Evolutionary conservation across 1,140 invertebrate species (phyloP), one percentile per base, ranked within the genome.

Genomic region (Amphibalanus amphitrite): DNA sequence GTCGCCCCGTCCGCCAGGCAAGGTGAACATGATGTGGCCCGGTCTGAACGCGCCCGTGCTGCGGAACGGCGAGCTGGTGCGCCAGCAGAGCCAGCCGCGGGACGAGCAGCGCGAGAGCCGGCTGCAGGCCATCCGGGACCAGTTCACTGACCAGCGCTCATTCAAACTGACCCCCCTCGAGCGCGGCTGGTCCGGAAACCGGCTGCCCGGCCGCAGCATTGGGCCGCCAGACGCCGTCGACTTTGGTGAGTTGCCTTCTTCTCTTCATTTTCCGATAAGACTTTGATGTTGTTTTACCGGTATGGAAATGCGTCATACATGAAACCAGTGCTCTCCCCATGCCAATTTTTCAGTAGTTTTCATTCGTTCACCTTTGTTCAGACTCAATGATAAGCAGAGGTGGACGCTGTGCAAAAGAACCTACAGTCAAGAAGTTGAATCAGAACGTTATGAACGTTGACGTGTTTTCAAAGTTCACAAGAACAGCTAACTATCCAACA

Each of bases 1-100:
- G 69, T 38, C 40, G 6, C 29, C 17, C 72, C 69, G 29, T 75
- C 59, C 77, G 73, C 71, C 73, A 85, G 86, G 86, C 40, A 90
- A 88, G 80, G 82, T 86, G 67, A 91, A 90, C 77, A 90, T 95
- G 76, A 30, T 92, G 71, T 98, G 92, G 90, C 95, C 96, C 30
- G 96, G 96, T 29, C 82, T 99, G 29, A 95, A 90, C 77, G 82
- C 88, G 0, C 90, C 92, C 3, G 83, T 97, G 17, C 80, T 94
- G 15, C 84, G 85, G 23, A 25, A 28, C 10, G 23, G 10, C 0
- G 88, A 92, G 77, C 75, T 94, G 0, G 78, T 93, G 0, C 80
- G 85, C 76, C 87, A 88, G 75, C 83, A 89, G 75, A 78, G 86
- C 75, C 77, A 91, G 23, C 86, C 88, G 0, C 85, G 87, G 72